A percentile compares a stretch with the other conserved stretches of the same genome.
These are phyloP conservation scores for Daphoenositta chrysoptera DNA, from an alignment of 2,113 vertebrate genomes.

Conservation along the genomic window DNA sequence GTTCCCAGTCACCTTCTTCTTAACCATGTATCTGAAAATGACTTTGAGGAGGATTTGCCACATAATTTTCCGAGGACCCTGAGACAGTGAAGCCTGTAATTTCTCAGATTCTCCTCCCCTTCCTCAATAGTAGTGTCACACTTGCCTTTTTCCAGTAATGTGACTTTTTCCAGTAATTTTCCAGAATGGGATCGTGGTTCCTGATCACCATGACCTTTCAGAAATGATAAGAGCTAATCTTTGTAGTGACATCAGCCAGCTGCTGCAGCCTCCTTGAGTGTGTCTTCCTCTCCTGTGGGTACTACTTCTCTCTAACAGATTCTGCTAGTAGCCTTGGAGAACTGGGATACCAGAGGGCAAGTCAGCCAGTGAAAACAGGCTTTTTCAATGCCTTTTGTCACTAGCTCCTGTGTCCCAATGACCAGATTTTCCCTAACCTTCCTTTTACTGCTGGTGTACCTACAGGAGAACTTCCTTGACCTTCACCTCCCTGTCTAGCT, in stretches of 20 bases:
- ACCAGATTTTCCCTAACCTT: not conserved
- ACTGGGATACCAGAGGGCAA: not conserved
- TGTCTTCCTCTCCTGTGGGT: not conserved
- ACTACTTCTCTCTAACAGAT: not conserved
- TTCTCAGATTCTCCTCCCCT: not conserved
- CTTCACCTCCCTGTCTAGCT: not conserved
- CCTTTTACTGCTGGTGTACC: not conserved
- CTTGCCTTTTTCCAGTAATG: not conserved
- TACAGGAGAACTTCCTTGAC: not conserved
- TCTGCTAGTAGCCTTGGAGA: not conserved
- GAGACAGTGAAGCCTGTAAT: not conserved
- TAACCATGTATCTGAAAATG: not conserved
- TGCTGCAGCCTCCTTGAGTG: not conserved
- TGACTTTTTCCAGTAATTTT: too few species aligned
- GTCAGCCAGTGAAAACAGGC: not conserved
- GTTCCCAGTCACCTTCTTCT: not conserved
- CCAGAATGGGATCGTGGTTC: too few species aligned
- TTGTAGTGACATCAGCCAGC: not conserved
- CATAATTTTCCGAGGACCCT: not conserved
- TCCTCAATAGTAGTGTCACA: not conserved
- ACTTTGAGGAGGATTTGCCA: not conserved
- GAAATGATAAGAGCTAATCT: not conserved
- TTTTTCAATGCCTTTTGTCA: not conserved
- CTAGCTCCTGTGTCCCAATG: not conserved
- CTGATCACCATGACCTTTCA: not conserved